Evolutionary conservation across 1,140 invertebrate genomes (phyloP), one percentile per base, ranked within the genome.

Genomic region (Caenorhabditis inopinata): DNA sequence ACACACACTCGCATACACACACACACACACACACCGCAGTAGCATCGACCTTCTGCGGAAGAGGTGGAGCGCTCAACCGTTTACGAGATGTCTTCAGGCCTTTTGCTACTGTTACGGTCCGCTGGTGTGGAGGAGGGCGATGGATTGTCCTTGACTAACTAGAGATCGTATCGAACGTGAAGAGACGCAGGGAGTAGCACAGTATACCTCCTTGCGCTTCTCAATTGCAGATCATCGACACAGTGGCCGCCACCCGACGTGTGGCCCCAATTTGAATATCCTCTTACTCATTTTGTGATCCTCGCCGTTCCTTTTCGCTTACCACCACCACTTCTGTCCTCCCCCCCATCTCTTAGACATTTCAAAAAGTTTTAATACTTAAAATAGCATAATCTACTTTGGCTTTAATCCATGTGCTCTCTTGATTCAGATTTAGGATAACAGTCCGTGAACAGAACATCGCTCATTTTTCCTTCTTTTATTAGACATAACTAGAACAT

Each of bases 191-290:
- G 38, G 38, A 42, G 38, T 42, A n/a, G 38, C 5, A 42, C 38
- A 42, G 38, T 42, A 42, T 42, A 58, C 51, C 3, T 1, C 51
- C 48, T 58, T 25, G 51, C n/a, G n/a, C 51, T 58, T 58, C 51
- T 58, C 51, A 58, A 58, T 58, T 58, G 51, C 51, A 58, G 51
- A 58, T 58, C 51, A 58, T 58, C 48, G 48, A 51, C 48, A 51
- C 48, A 51, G 38, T 42, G 38, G 6, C 38, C 38, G 6, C 38
- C 14, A 7, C 38, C 14, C 38, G 38, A 6, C 16, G 25, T 58
- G 25, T 32, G 51, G 18, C 51, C 51, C 23, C 51, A 58, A 58
- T 58, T 58, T 58, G 51, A 58, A 58, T 58, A 58, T 32, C 27
- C 11, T 51, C n/a, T 51, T 23, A 23, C 48, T 23, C 48, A 42